Evolutionary conservation across 1,140 invertebrate genomes (phyloP), one percentile per base, ranked within the genome.

Genomic region (Drosophila kanapiae): DNA sequence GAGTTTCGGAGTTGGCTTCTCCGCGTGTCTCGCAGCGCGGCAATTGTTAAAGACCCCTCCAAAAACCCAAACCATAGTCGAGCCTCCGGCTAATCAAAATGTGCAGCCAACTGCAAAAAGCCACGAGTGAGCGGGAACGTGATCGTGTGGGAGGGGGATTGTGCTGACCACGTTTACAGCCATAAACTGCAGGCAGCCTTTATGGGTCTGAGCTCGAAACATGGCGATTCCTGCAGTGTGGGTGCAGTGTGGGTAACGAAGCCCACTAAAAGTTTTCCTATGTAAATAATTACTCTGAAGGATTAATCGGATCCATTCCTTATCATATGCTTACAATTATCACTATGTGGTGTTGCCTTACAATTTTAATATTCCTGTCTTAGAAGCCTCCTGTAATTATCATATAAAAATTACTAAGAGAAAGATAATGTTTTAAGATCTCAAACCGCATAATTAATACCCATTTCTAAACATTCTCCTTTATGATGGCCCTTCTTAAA

Each of bases 21-120:
- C 27, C 35, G 58, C 67, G 60, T 70, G 54, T 70, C 58, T 45
- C 63, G 59, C 51, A 13, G 72, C 74, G 69, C 47, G 80, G 71
- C 68, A 84, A 78, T 69, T 70, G 77, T 70, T 80, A 71, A 80
- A 83, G 82, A 78, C 70, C 83, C 53, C 53, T 37, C 35, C 11
- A 54, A 54, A 54, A 79, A 63, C 60, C 82, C 79, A 68, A 49
- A 71, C 56, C 49, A 16, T 42, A 47, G 75, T 58, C 48, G 27
- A 54, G 37, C 53, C 64, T 68, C 64, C 62, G 82, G 82, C 82
- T 86, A 86, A 86, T 86, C 82, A 86, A 86, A 86, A 82, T 86
- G 83, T 86, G 83, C 82, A 86, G 70, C 75, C 79, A 82, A 64
- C 82, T 82, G 82, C 64, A 87, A 87, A 86, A 51, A 74, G 61